A percentile compares a stretch with the other conserved stretches of the same genome.
Conservation (phyloP, 2,797 vertebrate species). For the Anas georgica region DNA sequence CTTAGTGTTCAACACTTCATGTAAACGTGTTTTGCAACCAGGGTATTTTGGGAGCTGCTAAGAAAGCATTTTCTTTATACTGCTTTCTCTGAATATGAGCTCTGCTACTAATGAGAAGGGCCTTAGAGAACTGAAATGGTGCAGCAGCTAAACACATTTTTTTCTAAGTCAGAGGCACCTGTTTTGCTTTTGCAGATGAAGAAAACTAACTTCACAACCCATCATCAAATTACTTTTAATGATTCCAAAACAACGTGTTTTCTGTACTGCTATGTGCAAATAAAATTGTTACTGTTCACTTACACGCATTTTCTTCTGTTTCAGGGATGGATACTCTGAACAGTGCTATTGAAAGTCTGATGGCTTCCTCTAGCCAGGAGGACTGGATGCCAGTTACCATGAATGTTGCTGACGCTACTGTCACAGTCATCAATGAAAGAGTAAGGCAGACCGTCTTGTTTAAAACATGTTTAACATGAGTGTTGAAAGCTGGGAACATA, state of each 20-base stretch:
- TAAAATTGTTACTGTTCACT: neutral
- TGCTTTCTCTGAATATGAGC: neutral
- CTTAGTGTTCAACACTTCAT: neutral
- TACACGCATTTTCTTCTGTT: neutral
- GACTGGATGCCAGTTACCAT: slow-evolving; percentile 93
- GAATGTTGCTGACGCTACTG: slow-evolving; percentile 94
- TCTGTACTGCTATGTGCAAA: neutral
- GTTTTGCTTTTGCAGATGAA: neutral
- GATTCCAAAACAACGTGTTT: neutral
- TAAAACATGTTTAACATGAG: neutral
- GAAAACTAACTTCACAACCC: neutral
- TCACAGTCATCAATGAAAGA: slow-evolving; percentile 94
- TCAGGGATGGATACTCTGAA: slow-evolving; percentile 97
- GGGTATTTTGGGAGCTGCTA: neutral
- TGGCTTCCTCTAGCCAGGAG: slow-evolving; percentile 87
- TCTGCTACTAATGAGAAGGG: neutral
- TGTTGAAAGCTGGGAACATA: neutral
- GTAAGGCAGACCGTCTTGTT: slow-evolving; percentile 67
- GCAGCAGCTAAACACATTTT: neutral
- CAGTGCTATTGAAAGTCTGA: slow-evolving; percentile 90
- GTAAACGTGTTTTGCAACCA: neutral
- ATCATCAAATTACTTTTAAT: neutral
- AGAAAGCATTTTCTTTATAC: neutral
- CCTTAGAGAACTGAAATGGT: neutral
- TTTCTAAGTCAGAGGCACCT: neutral